phyloP scores from a whole-genome alignment of 2,797 vertebrate species.

The Ambastaia sidthimunki region DNA sequence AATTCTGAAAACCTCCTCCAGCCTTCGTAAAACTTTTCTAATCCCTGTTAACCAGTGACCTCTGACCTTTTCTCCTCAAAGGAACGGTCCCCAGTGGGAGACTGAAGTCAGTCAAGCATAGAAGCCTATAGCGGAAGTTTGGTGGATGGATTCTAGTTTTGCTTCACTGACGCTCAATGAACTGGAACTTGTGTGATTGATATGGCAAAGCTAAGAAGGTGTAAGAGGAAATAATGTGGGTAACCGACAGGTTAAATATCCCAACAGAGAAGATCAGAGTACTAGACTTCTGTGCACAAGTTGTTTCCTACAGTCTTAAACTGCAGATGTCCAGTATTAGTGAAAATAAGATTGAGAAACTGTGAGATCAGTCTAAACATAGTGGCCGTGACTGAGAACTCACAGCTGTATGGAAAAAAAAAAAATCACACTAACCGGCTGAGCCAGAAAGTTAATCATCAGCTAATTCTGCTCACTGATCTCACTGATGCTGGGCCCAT shows the following conservation, averaged over 20 bases:
- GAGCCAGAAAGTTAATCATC: not conserved
- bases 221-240: not conserved
- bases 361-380: slow-evolving; percentile 40
- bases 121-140: slow-evolving; percentile 42
- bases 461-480: not conserved
- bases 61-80: slow-evolving; percentile 14
- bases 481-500: not conserved
- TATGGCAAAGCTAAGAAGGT: not conserved
- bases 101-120: slow-evolving; percentile 45
- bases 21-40: slow-evolving; percentile 7
- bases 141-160: slow-evolving; percentile 11
- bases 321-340: slow-evolving; percentile 59
- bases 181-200: slow-evolving; percentile 24
- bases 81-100: slow-evolving; percentile 33
- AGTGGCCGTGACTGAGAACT: slow-evolving; percentile 30
- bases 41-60: slow-evolving; percentile 30
- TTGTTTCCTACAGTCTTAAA: slow-evolving; percentile 47
- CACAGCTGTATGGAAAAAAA: not conserved
- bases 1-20: slow-evolving; percentile 8
- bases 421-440: not conserved
- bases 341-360: slow-evolving; percentile 28
- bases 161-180: slow-evolving; percentile 43
- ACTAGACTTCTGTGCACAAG: too few species aligned
- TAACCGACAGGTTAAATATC: not conserved
- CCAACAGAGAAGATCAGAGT: not conserved